Evolutionary conservation across 1,140 invertebrate genomes (phyloP).

Genomic region (Stegodyphus dumicola): DNA sequence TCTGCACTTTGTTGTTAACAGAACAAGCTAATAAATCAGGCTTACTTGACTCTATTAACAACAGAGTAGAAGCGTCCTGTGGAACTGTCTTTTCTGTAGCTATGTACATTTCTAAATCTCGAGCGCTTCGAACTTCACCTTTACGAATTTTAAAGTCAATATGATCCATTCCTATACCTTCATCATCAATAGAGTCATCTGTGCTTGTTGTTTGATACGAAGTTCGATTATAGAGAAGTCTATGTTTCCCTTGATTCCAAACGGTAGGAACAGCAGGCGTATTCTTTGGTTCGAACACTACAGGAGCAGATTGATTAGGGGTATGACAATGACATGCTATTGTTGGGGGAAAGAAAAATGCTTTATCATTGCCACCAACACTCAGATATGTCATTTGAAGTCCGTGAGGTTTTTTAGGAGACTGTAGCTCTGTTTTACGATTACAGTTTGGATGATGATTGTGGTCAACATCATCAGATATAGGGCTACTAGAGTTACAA

Average conservation of each 20-base stretch:
- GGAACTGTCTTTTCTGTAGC: slow-evolving; percentile 65
- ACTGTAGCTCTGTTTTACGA: slow-evolving; percentile 16
- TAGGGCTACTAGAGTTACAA: slow-evolving; percentile 80
- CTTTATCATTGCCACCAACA: slow-evolving; percentile 21
- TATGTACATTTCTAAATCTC: slow-evolving; percentile 76
- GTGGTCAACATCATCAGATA: slow-evolving; percentile 66
- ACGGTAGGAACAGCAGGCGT: not conserved
- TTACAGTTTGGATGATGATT: slow-evolving; percentile 34
- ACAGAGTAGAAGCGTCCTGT: not conserved
- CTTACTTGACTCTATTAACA: slow-evolving; percentile 24
- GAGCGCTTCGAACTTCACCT: slow-evolving; percentile 74
- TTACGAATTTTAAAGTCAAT: slow-evolving; percentile 72
- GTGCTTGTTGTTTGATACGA: slow-evolving; percentile 66
- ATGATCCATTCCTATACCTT: slow-evolving; percentile 74
- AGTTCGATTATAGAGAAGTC: slow-evolving; percentile 28
- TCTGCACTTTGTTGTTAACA: slow-evolving; percentile 9
- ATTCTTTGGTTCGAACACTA: slow-evolving; percentile 30
- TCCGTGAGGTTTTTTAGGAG: slow-evolving; percentile 42
- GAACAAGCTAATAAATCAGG: slow-evolving; percentile 19
- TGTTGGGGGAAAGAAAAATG: slow-evolving; percentile 50
- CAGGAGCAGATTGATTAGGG: slow-evolving; percentile 1
- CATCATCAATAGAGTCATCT: slow-evolving; percentile 76
- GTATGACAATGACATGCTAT: slow-evolving; percentile 47
- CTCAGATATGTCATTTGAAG: slow-evolving; percentile 48
- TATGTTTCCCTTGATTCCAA: slow-evolving; percentile 27